A percentile compares a stretch with the other conserved stretches of the same genome.
phyloP scores from a whole-genome alignment of 2,888 invertebrate species.

The Cataglyphis livida region DNA sequence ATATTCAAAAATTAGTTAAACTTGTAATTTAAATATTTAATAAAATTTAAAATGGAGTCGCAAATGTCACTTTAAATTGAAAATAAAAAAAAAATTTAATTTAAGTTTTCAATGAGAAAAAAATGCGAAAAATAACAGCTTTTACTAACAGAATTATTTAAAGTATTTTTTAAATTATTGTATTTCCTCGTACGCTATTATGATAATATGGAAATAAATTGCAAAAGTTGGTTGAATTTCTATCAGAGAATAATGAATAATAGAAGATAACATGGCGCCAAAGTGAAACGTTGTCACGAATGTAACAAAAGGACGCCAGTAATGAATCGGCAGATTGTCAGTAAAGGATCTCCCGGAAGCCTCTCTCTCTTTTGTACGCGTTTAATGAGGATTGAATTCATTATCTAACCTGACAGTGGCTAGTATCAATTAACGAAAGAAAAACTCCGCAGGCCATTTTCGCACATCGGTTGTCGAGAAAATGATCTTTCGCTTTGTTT shows the following conservation, averaged over 20 bases:
- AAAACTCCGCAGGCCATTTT: constrained; percentile 32
- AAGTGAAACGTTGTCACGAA: constrained; percentile 54
- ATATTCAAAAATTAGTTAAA: neutral
- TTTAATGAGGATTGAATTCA: constrained; percentile 65
- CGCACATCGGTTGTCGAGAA: constrained; percentile 11
- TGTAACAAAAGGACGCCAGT: constrained; percentile 41
- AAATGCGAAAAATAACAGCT: neutral
- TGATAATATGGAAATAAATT: constrained; percentile 9
- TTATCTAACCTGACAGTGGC: constrained; percentile 38
- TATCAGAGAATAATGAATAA: constrained; percentile 19
- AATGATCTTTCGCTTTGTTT: constrained; percentile 1
- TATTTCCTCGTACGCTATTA: neutral
- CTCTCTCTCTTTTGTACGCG: constrained; percentile 37
- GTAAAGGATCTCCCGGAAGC: constrained; percentile 30
- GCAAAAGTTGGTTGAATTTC: constrained; percentile 26
- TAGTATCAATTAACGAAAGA: constrained; percentile 64
- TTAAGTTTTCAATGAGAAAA: neutral
- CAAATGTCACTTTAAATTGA: neutral
- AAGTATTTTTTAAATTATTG: constrained; percentile 6
- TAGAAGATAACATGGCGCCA: neutral
- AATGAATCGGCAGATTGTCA: constrained; percentile 60
- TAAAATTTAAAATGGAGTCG: neutral
- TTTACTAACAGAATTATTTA: neutral
- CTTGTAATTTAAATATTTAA: neutral
- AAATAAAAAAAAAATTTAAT: neutral